Base-by-base conservation (phyloP, 2,113 vertebrate species). In the Nicator chloris region DNA sequence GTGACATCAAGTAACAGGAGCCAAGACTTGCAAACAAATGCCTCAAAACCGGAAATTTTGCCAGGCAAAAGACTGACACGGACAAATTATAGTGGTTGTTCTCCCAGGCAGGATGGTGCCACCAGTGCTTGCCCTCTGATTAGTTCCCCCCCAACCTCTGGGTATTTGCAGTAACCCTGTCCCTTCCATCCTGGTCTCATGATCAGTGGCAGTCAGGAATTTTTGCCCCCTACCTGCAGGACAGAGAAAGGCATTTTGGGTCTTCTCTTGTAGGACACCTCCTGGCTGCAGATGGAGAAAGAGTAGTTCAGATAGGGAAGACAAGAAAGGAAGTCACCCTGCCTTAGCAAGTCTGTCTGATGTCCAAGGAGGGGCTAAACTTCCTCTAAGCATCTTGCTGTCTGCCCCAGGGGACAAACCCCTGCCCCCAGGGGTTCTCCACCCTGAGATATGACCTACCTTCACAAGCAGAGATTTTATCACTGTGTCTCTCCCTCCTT, bases 401-500 rank as follows among this genome's bases (percentile, higher is more conserved):
- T 37, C n/a, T 65, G n/a, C 49, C n/a, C 54, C n/a, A 39, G 28
- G 31, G 42, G 30, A 35, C 3, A 8, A 76, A 17, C 8, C 3
- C 4, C 21, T 61, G 35, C 45, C 10, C 7, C 18, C 33, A 70
- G 28, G 8, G 28, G 10, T 53, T 79, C 66, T 87, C 23, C n/a
- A 40, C 22, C 24, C 45, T 40, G 37, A 60, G 35, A 35, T 49
- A 26, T n/a, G 73, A 89, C 97, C 97, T 66, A 98, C 97, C 97
- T 98, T 98, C 81, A 98, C 96, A 26, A 97, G 89, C 39, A 98
- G 92, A 54, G 95, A 18, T 85, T 97, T 97, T 77, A 97, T 86
- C 75, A 98, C 76, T 2, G 76, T 39, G 37, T 98, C 97, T 35
- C 57, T 95, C 22, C 3, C 22, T 65, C 97, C 97, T 59, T 37